These are phyloP conservation scores for Eubasilissa splendida DNA, from an alignment of 2,888 invertebrate species.

Conservation along the genomic window DNA sequence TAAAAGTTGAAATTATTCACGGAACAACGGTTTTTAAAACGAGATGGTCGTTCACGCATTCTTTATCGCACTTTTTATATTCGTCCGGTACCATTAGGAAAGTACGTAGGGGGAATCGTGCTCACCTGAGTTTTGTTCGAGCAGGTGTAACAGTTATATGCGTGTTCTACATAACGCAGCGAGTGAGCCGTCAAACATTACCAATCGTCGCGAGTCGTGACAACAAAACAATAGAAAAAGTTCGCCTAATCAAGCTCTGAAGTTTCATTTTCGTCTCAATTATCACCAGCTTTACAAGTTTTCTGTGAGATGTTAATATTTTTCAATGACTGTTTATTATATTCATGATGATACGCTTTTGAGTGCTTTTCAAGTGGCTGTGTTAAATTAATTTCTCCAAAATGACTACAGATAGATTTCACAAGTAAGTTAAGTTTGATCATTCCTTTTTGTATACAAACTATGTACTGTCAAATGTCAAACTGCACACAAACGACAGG, in stretches of 20 bases:
- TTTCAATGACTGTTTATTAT: slow-evolving; percentile 54
- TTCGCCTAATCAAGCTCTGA: slow-evolving; percentile 32
- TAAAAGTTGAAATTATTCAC: not conserved
- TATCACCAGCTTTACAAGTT: not conserved
- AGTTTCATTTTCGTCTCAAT: slow-evolving; percentile 19
- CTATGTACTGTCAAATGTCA: slow-evolving; percentile 3
- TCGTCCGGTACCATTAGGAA: slow-evolving; percentile 39
- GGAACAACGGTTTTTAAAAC: slow-evolving; percentile 44
- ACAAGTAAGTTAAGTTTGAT: slow-evolving; percentile 71
- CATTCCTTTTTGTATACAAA: slow-evolving; percentile 1
- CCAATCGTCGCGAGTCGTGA: slow-evolving; percentile 43
- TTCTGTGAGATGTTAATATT: slow-evolving; percentile 43
- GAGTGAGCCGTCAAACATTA: slow-evolving; percentile 36
- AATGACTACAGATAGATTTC: slow-evolving; percentile 77
- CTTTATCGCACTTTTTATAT: slow-evolving; percentile 50
- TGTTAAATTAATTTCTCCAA: slow-evolving; percentile 60
- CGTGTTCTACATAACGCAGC: slow-evolving; percentile 43
- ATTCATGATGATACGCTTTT: slow-evolving; percentile 53
- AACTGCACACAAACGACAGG: not conserved
- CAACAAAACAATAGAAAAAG: slow-evolving; percentile 50
- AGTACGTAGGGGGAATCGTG: slow-evolving; percentile 40
- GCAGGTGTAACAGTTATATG: slow-evolving; percentile 55
- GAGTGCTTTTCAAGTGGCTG: slow-evolving; percentile 48
- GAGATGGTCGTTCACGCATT: slow-evolving; percentile 43
- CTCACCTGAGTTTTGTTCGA: slow-evolving; percentile 49